Evolutionary conservation across 2,888 invertebrate genomes (phyloP), one percentile per base, ranked within the genome.

Genomic region (Uloborus plumipes): DNA sequence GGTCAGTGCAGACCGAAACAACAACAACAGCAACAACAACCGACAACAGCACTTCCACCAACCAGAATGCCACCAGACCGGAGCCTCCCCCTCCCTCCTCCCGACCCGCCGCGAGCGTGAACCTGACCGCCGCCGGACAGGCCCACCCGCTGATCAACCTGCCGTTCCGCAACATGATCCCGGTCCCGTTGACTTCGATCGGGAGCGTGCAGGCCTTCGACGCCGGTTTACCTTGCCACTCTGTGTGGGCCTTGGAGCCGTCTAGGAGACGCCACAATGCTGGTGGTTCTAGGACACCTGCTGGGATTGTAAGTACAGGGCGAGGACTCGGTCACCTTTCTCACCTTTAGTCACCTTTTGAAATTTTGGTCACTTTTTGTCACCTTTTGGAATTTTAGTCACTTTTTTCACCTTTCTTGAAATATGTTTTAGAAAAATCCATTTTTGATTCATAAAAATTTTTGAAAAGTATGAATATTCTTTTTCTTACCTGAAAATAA

Each of bases 191-290:
- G 49, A 76, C 82, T 14, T 83, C 84, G 15, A 76, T 85, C 59
- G 69, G 69, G n/a, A 59, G 72, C 20, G 65, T 76, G 83, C 82
- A 86, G 53, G 59, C 65, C 9, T 84, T 84, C 71, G 84, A 84
- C 39, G 73, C 84, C 51, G 78, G 75, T 26, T 61, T 84, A n/a
- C 82, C 84, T 20, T 84, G 84, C 87, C 93, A 92, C 88, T 93
- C 93, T 53, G 93, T 80, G 3, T 84, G 84, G 84, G 84, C 84
- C 0, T 58, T 84, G 18, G 76, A 78, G 31, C 66, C 80, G 13
- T 67, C 71, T n/a, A 49, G 72, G 1, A 72, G 80, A 58, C 62
- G 80, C 26, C 79, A 73, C 47, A 71, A 74, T 76, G 72, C 80
- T n/a, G 77, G 84, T 20, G 72, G 70, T n/a, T 71, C 80, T 6